A percentile compares a stretch with the other conserved stretches of the same genome.
These are phyloP conservation scores for Bhutanitis thaidina DNA, from an alignment of 2,888 invertebrate genomes.

Conservation along the genomic window DNA sequence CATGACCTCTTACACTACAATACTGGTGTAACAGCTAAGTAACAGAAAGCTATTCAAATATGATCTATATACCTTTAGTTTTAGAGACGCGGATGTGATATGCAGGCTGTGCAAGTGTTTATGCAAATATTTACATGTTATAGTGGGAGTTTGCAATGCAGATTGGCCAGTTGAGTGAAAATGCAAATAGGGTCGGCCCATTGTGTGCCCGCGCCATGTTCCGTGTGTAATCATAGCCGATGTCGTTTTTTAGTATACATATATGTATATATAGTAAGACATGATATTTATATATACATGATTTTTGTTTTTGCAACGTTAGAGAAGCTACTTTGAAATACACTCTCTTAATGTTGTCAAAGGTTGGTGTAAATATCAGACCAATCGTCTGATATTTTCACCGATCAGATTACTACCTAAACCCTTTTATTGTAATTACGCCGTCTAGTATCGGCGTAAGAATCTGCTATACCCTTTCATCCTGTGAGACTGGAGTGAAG, in stretches of 20 bases:
- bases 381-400: no score
- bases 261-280: no score
- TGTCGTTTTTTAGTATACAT: conserved; percentile 14
- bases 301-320: no score
- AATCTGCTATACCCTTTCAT: no score
- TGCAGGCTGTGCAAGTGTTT: conserved; percentile 23
- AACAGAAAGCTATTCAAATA: neutral
- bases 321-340: no score
- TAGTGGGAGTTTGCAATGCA: conserved; percentile 64
- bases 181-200: conserved; percentile 55
- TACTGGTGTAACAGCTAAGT: conserved; percentile 3
- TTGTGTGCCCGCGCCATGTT: conserved; percentile 39
- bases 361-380: no score
- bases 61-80: conserved; percentile 7
- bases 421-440: no score
- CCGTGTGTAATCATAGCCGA: conserved; percentile 30
- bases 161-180: conserved; percentile 66
- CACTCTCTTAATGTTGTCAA: no score
- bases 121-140: conserved; percentile 48
- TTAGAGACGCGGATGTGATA: conserved; percentile 20
- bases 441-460: no score
- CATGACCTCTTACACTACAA: conserved; percentile 41
- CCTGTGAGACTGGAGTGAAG: no score
- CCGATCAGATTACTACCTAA: no score
- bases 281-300: no score